These are phyloP conservation scores for Melanotaenia boesemani DNA, from an alignment of 2,797 vertebrate species.

Conservation along the genomic window DNA sequence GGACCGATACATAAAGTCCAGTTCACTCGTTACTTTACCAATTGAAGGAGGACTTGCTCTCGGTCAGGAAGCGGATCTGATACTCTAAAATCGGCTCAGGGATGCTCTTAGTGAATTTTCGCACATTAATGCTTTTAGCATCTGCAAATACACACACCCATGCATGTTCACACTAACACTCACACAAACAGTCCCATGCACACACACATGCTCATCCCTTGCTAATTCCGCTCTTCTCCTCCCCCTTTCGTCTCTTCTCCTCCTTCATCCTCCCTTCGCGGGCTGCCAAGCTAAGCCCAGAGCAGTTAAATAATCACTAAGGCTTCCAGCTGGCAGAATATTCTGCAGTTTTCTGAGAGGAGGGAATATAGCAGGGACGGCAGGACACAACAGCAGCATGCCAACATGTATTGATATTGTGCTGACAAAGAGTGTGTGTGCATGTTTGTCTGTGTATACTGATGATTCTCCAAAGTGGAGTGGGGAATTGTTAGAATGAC, in stretches of 20 bases:
- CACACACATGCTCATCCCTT: conserved; percentile 63
- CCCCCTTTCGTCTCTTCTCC: conserved; percentile 75
- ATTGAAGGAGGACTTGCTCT: conserved; percentile 69
- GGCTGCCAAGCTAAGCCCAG: conserved; percentile 81
- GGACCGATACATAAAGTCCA: conserved; percentile 57
- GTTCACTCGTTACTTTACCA: conserved; percentile 57
- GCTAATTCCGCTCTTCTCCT: conserved; percentile 78
- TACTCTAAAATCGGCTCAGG: conserved; percentile 74
- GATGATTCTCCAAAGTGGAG: conserved; percentile 36
- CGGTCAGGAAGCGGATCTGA: conserved; percentile 76
- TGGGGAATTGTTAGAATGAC: conserved; percentile 56
- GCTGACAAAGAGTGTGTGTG: conserved; percentile 69
- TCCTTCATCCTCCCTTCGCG: conserved; percentile 75
- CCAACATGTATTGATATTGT: conserved; percentile 77
- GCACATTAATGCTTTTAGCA: conserved; percentile 74
- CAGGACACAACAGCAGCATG: conserved; percentile 72
- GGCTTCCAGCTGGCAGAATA: conserved; percentile 83
- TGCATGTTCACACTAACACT: conserved; percentile 22
- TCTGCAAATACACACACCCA: conserved; percentile 47
- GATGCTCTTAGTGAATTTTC: conserved; percentile 71
- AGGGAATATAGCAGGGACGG: conserved; percentile 62
- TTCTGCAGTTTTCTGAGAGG: conserved; percentile 61
- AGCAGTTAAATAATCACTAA: conserved; percentile 85
- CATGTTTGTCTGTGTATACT: conserved; percentile 50
- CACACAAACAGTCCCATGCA: conserved; percentile 21